phyloP scores from a whole-genome alignment of 2,797 vertebrate genomes.

The Clarias platycephalus region DNA sequence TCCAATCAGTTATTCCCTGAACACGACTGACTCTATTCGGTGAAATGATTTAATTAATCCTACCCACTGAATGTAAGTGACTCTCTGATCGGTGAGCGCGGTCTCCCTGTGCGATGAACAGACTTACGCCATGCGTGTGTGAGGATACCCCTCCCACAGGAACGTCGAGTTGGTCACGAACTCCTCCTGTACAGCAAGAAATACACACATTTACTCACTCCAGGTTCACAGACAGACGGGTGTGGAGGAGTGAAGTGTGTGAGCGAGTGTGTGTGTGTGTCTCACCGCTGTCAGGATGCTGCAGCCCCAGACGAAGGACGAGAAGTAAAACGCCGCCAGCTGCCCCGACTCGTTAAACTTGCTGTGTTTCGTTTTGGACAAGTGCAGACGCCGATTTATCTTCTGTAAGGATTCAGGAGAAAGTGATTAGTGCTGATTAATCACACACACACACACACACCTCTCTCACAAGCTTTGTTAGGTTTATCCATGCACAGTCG shows the following conservation, averaged over 20 bases:
- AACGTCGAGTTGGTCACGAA: slow-evolving; percentile 80
- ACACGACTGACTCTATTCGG: background rate
- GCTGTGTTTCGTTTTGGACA: slow-evolving; percentile 87
- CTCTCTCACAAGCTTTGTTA: background rate
- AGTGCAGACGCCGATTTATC: slow-evolving; percentile 80
- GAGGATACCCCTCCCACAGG: slow-evolving; percentile 82
- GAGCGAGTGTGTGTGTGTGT: background rate
- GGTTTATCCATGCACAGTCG: background rate
- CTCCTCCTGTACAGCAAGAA: slow-evolving; percentile 72
- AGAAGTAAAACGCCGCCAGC: slow-evolving; percentile 81
- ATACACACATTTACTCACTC: background rate
- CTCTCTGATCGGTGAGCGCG: background rate
- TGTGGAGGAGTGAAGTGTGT: background rate
- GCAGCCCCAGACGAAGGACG: slow-evolving; percentile 84
- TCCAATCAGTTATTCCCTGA: background rate
- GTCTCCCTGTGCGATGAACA: background rate
- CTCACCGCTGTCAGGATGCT: slow-evolving; percentile 82
- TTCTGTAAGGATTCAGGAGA: slow-evolving; percentile 67
- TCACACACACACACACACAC: background rate
- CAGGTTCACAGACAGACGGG: no score
- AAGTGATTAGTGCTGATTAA: slow-evolving; percentile 1
- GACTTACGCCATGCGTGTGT: slow-evolving; percentile 83
- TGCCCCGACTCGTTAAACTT: slow-evolving; percentile 88
- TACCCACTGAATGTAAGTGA: background rate
- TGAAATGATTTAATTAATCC: background rate